Evolutionary conservation across 2,888 invertebrate genomes (phyloP), one percentile per base, ranked within the genome.

Genomic region (Parochlus steinenii): DNA sequence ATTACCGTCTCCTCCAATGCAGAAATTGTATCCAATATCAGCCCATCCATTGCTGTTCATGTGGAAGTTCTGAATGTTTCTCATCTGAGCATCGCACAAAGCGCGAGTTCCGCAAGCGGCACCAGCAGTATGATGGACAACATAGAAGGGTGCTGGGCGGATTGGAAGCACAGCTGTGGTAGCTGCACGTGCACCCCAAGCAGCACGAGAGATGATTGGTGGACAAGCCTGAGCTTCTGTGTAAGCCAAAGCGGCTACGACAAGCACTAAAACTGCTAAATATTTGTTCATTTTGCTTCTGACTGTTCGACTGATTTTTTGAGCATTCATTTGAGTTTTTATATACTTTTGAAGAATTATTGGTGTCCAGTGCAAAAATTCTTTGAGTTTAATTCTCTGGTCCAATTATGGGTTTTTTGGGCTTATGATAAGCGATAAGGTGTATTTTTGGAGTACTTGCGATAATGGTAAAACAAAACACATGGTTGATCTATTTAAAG

Each of bases 101-200:
- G 49, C 47, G 0, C 52, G 49, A 1, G 56, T 58, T 42, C 56
- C 51, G 49, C 74, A 74, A 2, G 67, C 73, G 0, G 57, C 62
- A 5, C 73, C 71, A 47, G 70, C 72, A 1, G 74, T 72, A 52
- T 78, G 78, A 48, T 79, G 78, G 37, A 78, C 71, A 39, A 78
- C 67, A 18, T 74, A 74, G 48, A 65, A 73, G 1, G 71, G 67
- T 1, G 71, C 73, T 1, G 75, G 71, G 4, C 53, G 52, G 7
- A 55, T 57, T 6, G 51, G 43, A 42, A 73, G 58, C 0, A 58
- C 50, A 3, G 54, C 50, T 0, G 51, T 49, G 5, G 55, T 63
- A 0, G 72, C 57, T 0, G 64, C 55, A 1, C 45, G 48, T 0
- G 72, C 77, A 0, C 56, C 58, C 79, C 79, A 78, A 29, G 57